Conservation (phyloP, 2,888 invertebrate species). For the Torymus tubicola region DNA sequence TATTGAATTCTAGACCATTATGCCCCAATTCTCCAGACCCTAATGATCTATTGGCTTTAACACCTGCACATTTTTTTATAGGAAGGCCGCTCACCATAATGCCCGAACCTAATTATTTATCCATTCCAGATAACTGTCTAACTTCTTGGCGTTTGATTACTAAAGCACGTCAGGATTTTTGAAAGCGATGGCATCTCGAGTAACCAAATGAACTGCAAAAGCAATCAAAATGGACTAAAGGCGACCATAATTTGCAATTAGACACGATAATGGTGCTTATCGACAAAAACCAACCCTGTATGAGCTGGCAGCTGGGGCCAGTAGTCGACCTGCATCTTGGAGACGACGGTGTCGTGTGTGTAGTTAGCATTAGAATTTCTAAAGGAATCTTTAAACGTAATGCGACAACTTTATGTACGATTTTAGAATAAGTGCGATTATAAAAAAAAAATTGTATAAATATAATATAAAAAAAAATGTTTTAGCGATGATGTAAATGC, state of each 20-base stretch:
- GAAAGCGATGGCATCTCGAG: background rate
- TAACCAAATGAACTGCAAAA: background rate
- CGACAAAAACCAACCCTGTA: conserved; percentile 37
- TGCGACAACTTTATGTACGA: too few species aligned
- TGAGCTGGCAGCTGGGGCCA: conserved; percentile 30
- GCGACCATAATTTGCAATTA: background rate
- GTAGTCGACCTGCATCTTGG: conserved; percentile 34
- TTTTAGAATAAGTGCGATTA: too few species aligned
- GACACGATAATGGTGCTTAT: background rate
- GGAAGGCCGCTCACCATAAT: background rate
- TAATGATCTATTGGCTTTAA: background rate
- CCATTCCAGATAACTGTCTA: background rate
- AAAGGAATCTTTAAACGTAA: background rate
- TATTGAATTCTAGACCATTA: background rate
- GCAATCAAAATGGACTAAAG: background rate
- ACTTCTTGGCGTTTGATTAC: background rate
- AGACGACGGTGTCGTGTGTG: background rate
- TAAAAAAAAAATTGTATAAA: too few species aligned
- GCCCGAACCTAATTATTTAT: conserved; percentile 6
- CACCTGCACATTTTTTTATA: background rate
- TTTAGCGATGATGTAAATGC: too few species aligned
- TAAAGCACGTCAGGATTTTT: background rate
- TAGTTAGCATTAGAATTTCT: background rate
- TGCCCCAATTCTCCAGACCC: background rate
- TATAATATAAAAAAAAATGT: too few species aligned